A percentile compares a stretch with the other conserved stretches of the same genome.
Conservation (phyloP, 2,797 vertebrate species). For the Enteromius mattozi region DNA sequence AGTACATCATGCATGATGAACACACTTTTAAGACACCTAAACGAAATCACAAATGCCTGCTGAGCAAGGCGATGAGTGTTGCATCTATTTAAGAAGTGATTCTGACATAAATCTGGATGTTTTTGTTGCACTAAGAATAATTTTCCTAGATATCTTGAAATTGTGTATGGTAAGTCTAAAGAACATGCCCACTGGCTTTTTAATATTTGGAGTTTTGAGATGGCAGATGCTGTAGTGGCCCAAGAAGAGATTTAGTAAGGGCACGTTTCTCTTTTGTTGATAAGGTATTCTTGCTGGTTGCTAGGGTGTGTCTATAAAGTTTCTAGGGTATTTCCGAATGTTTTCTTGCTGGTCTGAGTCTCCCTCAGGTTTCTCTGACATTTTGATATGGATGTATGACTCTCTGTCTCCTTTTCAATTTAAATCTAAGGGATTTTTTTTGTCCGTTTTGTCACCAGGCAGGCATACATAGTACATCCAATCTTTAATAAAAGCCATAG, state of each 20-base stretch:
- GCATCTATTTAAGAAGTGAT: neutral
- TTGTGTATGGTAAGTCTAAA: neutral
- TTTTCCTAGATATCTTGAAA: neutral
- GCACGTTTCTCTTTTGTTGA: neutral
- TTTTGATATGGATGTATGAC: slow-evolving; percentile 2
- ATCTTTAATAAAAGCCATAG: slow-evolving; percentile 8
- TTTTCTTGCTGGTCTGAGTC: neutral
- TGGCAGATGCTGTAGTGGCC: neutral
- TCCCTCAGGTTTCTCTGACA: neutral
- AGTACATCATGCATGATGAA: neutral
- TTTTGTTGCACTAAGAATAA: neutral
- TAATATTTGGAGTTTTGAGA: neutral
- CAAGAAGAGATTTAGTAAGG: neutral
- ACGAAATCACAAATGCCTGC: neutral
- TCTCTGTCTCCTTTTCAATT: neutral
- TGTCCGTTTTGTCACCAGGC: neutral
- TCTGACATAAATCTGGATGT: neutral
- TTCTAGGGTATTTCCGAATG: neutral
- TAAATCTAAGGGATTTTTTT: slow-evolving; percentile 4
- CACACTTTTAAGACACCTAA: neutral
- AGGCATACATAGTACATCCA: neutral
- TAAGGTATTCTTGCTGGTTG: neutral
- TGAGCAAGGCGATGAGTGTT: neutral
- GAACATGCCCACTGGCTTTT: neutral
- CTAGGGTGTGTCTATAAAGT: neutral